Evolutionary conservation across 2,888 invertebrate species (phyloP), one percentile per base, ranked within the genome.

Genomic region (Acanthacorydalis orientalis): DNA sequence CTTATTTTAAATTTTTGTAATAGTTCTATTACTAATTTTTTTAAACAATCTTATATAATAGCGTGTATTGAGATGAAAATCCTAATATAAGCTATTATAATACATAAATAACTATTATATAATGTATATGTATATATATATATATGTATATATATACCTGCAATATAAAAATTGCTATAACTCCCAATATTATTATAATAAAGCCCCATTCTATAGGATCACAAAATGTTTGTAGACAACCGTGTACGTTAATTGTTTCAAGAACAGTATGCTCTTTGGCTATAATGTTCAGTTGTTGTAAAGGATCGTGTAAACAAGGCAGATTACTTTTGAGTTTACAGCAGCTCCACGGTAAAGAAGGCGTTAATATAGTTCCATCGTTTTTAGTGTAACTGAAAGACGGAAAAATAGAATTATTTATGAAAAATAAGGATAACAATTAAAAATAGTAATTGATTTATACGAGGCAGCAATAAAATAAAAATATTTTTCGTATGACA

Each of bases 291-390:
- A 23, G 6, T 23, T 67, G 77, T 55, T 77, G 77, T 48, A 77
- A 53, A 0, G 75, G 76, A 57, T 78, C 77, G 58, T 77, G 77
- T 54, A 75, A 70, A 63, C 77, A 77, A 6, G 77, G 73, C 44
- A 72, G 69, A 39, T 74, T 67, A 52, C 73, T 75, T 32, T 68
- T 62, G 4, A 73, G 64, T 43, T 70, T 69, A 59, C 77, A 78
- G 59, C 77, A 77, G 31, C 78, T 78, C 65, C 73, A 76, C 0
- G 77, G 75, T 0, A 70, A 65, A 35, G 73, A 71, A 0, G 75
- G 73, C 0, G 70, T 64, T 37, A 14, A 77, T 77, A 77, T 32
- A 73, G 68, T 16, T 72, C 68, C 55, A 70, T 23, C 23, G 6
- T 6, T 23, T 23, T 23, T 23, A 2, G 23, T 23, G 23, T 23